Conservation (phyloP, 1,140 invertebrate genomes). For the Drosophila lini region DNA sequence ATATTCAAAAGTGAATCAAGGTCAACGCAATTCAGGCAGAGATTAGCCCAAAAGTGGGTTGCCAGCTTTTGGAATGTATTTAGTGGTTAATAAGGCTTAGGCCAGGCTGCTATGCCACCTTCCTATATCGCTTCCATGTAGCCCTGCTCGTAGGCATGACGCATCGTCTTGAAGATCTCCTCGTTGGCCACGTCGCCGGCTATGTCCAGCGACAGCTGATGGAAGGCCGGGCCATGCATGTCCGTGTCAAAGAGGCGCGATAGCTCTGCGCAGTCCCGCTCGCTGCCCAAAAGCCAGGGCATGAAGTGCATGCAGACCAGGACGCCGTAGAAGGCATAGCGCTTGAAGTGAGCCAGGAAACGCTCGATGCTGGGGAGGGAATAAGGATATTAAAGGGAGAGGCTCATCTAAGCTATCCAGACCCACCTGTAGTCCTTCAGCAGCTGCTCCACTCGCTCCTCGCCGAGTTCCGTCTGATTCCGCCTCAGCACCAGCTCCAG, state of each 20-base stretch:
- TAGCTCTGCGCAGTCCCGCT: slow-evolving; percentile 59
- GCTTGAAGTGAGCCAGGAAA: slow-evolving; percentile 69
- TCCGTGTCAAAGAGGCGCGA: slow-evolving; percentile 71
- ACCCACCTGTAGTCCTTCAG: slow-evolving; percentile 55
- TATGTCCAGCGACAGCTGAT: slow-evolving; percentile 57
- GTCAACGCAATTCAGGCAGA: slow-evolving; percentile 13
- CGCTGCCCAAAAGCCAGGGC: slow-evolving; percentile 70
- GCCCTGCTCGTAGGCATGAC: slow-evolving; percentile 70
- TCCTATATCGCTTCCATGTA: slow-evolving; percentile 73
- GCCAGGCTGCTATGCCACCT: neutral
- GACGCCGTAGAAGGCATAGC: slow-evolving; percentile 76
- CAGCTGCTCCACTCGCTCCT: slow-evolving; percentile 46
- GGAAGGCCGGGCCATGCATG: slow-evolving; percentile 66
- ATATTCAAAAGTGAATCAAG: slow-evolving; percentile 71
- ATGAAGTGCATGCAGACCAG: slow-evolving; percentile 77
- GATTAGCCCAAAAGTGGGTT: slow-evolving; percentile 1
- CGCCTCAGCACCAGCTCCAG: slow-evolving; percentile 66
- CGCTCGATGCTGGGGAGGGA: slow-evolving; percentile 48
- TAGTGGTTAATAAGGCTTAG: slow-evolving; percentile 2
- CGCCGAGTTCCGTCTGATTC: slow-evolving; percentile 35
- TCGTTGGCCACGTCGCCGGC: slow-evolving; percentile 72
- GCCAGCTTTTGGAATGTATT: slow-evolving; percentile 6
- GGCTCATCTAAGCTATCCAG: too few species aligned
- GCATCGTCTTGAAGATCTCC: slow-evolving; percentile 55
- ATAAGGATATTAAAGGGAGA: too few species aligned